Percentiles rank a stretch among this genome's conserved stretches.
phyloP scores from a whole-genome alignment of 1,140 invertebrate genomes.

The Dryas iulia region DNA sequence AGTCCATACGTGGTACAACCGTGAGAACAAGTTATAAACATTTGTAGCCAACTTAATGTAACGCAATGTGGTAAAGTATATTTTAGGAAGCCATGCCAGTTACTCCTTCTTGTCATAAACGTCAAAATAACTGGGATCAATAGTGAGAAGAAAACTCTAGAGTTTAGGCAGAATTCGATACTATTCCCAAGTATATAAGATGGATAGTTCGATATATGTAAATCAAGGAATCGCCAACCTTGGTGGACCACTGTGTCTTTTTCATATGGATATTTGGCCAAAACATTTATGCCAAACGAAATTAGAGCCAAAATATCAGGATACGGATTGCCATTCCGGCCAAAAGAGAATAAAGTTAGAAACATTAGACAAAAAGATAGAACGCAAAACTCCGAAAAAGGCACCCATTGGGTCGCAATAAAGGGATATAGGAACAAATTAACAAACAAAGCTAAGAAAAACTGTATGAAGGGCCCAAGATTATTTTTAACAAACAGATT shows the following conservation, averaged over 20 bases:
- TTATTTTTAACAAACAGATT: constrained; percentile 91
- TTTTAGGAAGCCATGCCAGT: constrained; percentile 89
- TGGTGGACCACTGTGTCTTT: constrained; percentile 89
- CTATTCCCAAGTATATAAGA: constrained; percentile 90
- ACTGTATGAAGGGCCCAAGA: constrained; percentile 88
- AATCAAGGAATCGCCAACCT: constrained; percentile 89
- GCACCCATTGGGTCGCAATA: constrained; percentile 88
- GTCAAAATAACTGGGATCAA: constrained; percentile 87
- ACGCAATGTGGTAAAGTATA: constrained; percentile 91
- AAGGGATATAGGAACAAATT: constrained; percentile 89
- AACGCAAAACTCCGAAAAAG: constrained; percentile 90
- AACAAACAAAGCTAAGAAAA: constrained; percentile 86
- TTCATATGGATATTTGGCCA: constrained; percentile 92
- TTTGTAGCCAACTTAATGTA: constrained; percentile 92
- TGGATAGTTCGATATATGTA: constrained; percentile 89
- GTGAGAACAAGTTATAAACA: constrained; percentile 89
- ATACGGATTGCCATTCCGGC: constrained; percentile 77
- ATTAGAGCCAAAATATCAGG: constrained; percentile 87
- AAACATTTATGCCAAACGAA: constrained; percentile 89
- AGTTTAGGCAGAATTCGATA: constrained; percentile 92
- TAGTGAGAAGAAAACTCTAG: constrained; percentile 88
- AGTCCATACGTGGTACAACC: constrained; percentile 90
- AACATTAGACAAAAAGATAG: constrained; percentile 87
- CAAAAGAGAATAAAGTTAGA: constrained; percentile 87
- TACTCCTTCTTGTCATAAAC: constrained; percentile 85